A percentile compares a stretch with the other conserved stretches of the same genome.
phyloP scores from a whole-genome alignment of 2,113 vertebrate genomes.

The Leuciscus idus region DNA sequence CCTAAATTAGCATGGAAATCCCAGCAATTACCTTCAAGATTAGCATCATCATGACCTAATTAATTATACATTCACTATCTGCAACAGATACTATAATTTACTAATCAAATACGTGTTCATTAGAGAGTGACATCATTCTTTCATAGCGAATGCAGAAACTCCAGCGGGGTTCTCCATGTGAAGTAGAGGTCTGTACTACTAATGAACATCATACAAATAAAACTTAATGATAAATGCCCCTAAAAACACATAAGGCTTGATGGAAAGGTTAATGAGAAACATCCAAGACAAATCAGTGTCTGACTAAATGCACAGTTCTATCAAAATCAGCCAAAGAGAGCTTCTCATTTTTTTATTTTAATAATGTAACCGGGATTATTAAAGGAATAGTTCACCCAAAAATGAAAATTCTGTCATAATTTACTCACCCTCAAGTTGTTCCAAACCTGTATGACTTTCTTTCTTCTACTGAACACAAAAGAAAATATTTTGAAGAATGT shows the following conservation, averaged over 20 bases:
- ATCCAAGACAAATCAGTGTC: not conserved
- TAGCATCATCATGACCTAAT: slow-evolving; percentile 8
- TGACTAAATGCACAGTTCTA: not conserved
- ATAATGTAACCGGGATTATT: not conserved
- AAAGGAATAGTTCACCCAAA: not conserved
- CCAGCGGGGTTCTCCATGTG: not conserved
- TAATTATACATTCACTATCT: slow-evolving; percentile 45
- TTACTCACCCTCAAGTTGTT: too few species aligned
- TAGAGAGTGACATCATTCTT: slow-evolving; percentile 34
- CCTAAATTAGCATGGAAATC: not conserved
- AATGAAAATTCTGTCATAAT: too few species aligned
- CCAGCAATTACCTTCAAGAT: not conserved
- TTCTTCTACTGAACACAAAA: too few species aligned
- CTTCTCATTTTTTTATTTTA: not conserved
- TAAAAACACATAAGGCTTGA: slow-evolving; percentile 16
- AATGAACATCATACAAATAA: slow-evolving; percentile 37
- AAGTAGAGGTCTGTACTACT: not conserved
- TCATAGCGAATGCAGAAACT: slow-evolving; percentile 33
- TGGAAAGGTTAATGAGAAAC: slow-evolving; percentile 3
- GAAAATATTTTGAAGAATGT: too few species aligned
- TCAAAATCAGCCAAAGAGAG: not conserved
- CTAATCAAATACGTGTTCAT: slow-evolving; percentile 28
- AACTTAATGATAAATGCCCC: not conserved
- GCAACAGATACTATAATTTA: slow-evolving; percentile 19
- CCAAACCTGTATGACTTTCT: too few species aligned